Base-by-base conservation (phyloP, 2,888 invertebrate genomes). In the Tetragonisca angustula region DNA sequence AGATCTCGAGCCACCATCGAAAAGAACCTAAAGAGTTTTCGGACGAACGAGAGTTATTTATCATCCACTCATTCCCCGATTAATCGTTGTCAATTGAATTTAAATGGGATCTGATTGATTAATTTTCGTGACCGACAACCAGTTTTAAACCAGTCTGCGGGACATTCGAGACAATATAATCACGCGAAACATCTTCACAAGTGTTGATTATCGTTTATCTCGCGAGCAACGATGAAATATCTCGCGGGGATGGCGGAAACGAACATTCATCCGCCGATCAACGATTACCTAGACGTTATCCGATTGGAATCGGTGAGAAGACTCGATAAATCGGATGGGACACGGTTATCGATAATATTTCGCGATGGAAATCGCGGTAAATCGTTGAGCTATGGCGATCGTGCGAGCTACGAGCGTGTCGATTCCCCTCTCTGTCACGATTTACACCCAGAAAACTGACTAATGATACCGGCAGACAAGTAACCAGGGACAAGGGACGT, bases 301-400 rank as follows among this genome's bases (percentile, higher is more conserved):
- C 21, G 19, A n/a, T 1, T n/a, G 54, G 59, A 78, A 83, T 84
- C 83, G 74, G 21, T 32, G 19, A 32, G 52, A 62, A 67, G 70
- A 36, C 13, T n/a, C 61, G 59, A 36, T 36, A 36, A 36, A 36
- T 36, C 32, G 49, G 76, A 50, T 70, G 79, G 54, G 24, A 72
- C 36, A 36, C 61, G 54, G n/a, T 73, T 84, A 84, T 84, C 64
- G 72, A 84, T 79, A 76, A 84, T 79, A 76, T 79, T 84, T 50
- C 84, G 49, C 76, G 84, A 79, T 64, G 71, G 64, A 83, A 84
- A n/a, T n/a, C n/a, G n/a, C 79, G 64, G 73, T 80, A 74, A 81
- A 80, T 67, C 74, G 69, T 21, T 2, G 43, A 32, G 56, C 21
- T 11, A 0, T 9, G 49, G 21, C n/a, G 81, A 81, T 82, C 69